Evolutionary conservation across 2,797 vertebrate species (phyloP), one percentile per base, ranked within the genome.

Genomic region (Eleutherodactylus coqui): DNA sequence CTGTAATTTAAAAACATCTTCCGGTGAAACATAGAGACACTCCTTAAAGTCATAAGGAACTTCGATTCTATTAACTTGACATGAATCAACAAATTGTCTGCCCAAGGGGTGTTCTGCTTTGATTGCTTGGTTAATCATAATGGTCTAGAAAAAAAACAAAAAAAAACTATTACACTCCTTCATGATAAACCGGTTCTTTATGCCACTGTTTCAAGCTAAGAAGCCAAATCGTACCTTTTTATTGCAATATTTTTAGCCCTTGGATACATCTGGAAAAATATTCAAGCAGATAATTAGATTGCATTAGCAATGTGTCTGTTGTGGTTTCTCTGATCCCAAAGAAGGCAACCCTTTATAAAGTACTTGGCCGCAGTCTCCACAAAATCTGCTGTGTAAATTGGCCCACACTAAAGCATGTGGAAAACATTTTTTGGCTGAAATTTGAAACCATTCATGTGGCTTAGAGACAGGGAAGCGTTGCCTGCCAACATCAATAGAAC

Each of bases 401-500:
- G 94, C 92, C 92, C 92, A 92, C 89, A 92, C 89, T 93, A 94
- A 94, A 93, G 93, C 94, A 95, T 95, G 94, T 95, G 94, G 94
- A 95, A 96, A 94, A 93, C 91, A 94, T 95, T 94, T 95, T 95
- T 94, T 94, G 94, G 93, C 92, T 93, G 95, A 93, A 95, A 95
- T 91, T 91, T 86, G 92, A 96, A 95, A 95, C 95, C 93, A 93
- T 95, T 96, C 93, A 95, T 95, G 95, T 96, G 94, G 95, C 93
- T 94, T 94, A 92, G 93, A 93, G 92, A 94, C 91, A 91, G 93
- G 94, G 93, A 95, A 94, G 91, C 92, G 90, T 86, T 67, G 91
- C 88, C 92, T 95, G 95, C 95, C 95, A 96, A 95, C 93, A 95
- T 94, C 95, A 96, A 95, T 95, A 96, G 93, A 95, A 94, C 93